Percentiles rank a stretch among this genome's conserved stretches.
Conservation (phyloP, 2,888 invertebrate species). For the Eulithis testata region DNA sequence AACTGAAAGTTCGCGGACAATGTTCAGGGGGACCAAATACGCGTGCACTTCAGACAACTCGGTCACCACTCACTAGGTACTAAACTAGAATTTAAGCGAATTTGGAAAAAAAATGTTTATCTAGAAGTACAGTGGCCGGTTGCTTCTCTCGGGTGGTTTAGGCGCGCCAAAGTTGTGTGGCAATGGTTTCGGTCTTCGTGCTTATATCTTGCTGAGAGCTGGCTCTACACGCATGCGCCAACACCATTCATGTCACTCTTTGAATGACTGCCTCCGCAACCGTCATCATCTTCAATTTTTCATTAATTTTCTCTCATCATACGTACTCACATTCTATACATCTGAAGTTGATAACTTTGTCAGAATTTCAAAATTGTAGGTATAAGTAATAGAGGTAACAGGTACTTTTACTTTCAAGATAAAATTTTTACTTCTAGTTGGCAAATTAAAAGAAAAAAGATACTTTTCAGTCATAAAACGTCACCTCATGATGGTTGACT, state of each 20-base stretch:
- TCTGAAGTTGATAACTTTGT: no score
- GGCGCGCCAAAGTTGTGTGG: constrained; percentile 81
- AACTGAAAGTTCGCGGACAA: constrained; percentile 58
- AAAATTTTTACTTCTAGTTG: no score
- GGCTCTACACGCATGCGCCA: constrained; percentile 69
- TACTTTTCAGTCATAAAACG: no score
- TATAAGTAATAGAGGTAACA: no score
- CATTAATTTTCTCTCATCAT: constrained; percentile 29
- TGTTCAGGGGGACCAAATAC: constrained; percentile 47
- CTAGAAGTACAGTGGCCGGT: constrained; percentile 44
- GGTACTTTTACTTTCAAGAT: no score
- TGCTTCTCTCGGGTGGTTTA: constrained; percentile 72
- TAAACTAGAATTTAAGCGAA: constrained; percentile 17
- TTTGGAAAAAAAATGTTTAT: not conserved
- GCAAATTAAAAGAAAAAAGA: no score
- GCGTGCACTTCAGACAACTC: constrained; percentile 56
- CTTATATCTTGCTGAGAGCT: constrained; percentile 73
- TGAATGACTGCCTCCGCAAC: constrained; percentile 78
- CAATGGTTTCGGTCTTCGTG: constrained; percentile 64
- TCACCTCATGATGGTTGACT: no score
- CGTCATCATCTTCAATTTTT: constrained; percentile 57
- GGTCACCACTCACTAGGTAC: constrained; percentile 54
- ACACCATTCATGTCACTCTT: constrained; percentile 73
- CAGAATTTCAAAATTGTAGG: no score
- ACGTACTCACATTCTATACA: no score